Percentiles rank a stretch among this genome's conserved stretches.
Conservation (phyloP, 2,797 vertebrate genomes). For the Pogonophryne albipinna region DNA sequence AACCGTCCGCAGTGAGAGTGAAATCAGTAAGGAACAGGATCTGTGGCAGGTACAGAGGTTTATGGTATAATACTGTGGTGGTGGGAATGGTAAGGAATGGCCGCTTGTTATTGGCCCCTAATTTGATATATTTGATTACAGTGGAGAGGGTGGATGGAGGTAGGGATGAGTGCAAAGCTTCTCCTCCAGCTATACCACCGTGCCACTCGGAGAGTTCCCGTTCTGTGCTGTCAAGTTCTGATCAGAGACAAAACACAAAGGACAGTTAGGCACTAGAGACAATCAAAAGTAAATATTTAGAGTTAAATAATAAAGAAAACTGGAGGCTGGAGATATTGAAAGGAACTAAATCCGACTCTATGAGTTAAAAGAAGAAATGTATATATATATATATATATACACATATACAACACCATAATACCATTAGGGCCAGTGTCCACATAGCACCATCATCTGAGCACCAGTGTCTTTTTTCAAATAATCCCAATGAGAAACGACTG, state of each 20-base stretch:
- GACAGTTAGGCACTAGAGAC: constrained; percentile 23
- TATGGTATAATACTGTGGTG: constrained; percentile 66
- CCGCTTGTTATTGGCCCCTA: constrained; percentile 44
- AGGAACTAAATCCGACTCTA: too few species aligned
- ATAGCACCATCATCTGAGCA: too few species aligned
- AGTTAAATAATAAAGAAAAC: too few species aligned
- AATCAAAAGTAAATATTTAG: background rate
- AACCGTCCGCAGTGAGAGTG: background rate
- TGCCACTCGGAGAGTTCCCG: constrained; percentile 91
- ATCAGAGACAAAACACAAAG: constrained; percentile 27
- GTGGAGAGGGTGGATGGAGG: constrained; percentile 19
- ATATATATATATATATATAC: too few species aligned
- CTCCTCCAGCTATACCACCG: constrained; percentile 89
- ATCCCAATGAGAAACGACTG: too few species aligned
- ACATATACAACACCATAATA: too few species aligned
- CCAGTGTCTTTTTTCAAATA: too few species aligned
- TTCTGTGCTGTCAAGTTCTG: constrained; percentile 89
- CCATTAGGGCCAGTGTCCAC: too few species aligned
- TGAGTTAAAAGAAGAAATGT: too few species aligned
- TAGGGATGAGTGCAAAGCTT: constrained; percentile 64
- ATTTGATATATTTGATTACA: constrained; percentile 2
- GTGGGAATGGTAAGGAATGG: constrained; percentile 20
- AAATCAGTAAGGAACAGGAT: background rate
- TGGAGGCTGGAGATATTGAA: too few species aligned
- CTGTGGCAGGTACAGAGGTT: constrained; percentile 20